Conservation (phyloP, 2,113 vertebrate genomes). For the Vicugna pacos region DNA sequence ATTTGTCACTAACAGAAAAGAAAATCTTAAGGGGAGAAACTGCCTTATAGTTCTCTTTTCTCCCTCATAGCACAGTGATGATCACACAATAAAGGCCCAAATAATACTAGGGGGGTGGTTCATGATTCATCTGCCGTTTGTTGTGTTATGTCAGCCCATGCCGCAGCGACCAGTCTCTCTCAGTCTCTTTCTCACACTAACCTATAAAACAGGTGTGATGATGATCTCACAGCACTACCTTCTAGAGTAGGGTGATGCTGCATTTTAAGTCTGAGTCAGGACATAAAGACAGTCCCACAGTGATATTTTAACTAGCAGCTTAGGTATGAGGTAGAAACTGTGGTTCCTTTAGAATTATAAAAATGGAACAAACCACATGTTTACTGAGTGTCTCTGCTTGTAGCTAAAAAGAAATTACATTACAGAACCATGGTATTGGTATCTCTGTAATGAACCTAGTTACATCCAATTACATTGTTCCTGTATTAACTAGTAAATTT, state of each 20-base stretch:
- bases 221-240: neutral
- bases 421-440: neutral
- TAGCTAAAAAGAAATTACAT: neutral
- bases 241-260: neutral
- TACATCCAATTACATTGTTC: neutral
- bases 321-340: neutral
- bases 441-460: neutral
- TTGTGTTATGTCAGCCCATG: neutral
- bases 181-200: neutral
- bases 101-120: neutral
- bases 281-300: neutral
- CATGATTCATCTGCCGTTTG: neutral
- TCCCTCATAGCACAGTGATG: neutral
- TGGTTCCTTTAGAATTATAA: conserved; percentile 10
- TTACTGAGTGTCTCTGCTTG: neutral
- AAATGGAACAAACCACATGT: neutral
- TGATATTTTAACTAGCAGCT: neutral
- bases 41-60: neutral
- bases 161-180: neutral
- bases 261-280: neutral
- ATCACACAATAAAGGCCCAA: neutral
- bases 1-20: neutral
- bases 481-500: neutral
- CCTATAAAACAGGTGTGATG: neutral
- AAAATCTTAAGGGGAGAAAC: neutral